These are phyloP conservation scores for Thripadectes ignobilis DNA, from an alignment of 2,797 vertebrate genomes.

Conservation along the genomic window DNA sequence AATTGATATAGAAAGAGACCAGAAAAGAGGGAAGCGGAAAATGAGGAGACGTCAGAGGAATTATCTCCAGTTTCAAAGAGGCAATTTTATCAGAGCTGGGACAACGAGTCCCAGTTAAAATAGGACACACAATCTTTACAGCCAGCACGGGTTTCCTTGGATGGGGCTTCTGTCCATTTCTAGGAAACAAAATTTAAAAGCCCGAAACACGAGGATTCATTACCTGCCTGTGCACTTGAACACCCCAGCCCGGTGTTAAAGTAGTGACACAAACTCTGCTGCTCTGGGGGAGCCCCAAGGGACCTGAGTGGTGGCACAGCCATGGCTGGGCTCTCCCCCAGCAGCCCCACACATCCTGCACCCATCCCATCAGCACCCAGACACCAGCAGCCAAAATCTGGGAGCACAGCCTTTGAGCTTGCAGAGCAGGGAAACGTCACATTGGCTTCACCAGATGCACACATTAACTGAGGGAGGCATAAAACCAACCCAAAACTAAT, in stretches of 20 bases:
- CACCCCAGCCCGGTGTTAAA: neutral
- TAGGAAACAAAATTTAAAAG: neutral
- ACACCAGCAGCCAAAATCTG: neutral
- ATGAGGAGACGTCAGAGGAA: neutral
- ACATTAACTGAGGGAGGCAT: neutral
- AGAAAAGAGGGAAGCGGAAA: neutral
- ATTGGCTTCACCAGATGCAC: accelerated
- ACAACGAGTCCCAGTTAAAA: neutral
- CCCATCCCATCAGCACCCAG: accelerated
- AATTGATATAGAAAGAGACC: neutral
- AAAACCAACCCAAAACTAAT: neutral
- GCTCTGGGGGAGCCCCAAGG: neutral
- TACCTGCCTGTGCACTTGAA: neutral
- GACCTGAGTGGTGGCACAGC: neutral
- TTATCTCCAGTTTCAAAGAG: neutral
- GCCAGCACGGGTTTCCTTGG: neutral
- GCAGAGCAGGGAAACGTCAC: neutral
- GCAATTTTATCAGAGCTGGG: neutral
- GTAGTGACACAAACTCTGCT: accelerated
- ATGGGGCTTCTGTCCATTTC: neutral
- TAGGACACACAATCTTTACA: neutral
- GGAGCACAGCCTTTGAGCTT: neutral
- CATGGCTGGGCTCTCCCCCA: neutral
- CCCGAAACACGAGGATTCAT: neutral
- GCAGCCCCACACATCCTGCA: neutral